Percentiles rank a stretch among this genome's conserved stretches.
Conservation (phyloP, 2,113 vertebrate species). For the Todiramphus saurophagus region DNA sequence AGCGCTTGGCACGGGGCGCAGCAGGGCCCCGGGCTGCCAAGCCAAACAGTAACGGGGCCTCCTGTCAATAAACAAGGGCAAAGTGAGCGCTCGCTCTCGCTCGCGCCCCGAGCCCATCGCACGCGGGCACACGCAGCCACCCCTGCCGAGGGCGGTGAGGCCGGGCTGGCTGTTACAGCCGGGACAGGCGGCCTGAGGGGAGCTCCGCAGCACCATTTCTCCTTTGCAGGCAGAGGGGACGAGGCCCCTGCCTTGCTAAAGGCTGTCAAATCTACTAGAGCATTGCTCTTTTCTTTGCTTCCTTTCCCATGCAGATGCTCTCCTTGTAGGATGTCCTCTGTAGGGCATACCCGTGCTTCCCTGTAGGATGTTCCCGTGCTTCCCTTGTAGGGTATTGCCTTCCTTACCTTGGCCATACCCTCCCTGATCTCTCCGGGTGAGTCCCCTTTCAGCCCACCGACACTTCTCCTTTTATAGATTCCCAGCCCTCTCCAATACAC, state of each 20-base stretch:
- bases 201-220: neutral
- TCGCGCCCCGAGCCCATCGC: rapidly evolving
- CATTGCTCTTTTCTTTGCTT: neutral
- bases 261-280: neutral
- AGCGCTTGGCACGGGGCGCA: slow-evolving; percentile 35
- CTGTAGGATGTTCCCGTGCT: no score
- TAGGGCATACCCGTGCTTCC: no score
- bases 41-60: slow-evolving; percentile 54
- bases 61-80: slow-evolving; percentile 39
- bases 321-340: neutral
- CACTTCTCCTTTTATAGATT: neutral
- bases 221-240: neutral
- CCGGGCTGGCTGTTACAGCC: neutral
- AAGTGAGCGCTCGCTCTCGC: slow-evolving; percentile 1
- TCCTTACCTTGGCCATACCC: neutral
- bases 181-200: neutral
- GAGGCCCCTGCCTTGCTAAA: neutral
- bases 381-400: neutral
- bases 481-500: neutral
- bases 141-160: neutral
- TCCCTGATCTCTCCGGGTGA: neutral
- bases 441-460: neutral
- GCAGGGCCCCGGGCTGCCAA: slow-evolving; percentile 57
- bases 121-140: rapidly evolving
- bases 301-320: neutral